A percentile compares a stretch with the other conserved stretches of the same genome.
Evolutionary conservation across 2,888 invertebrate genomes (phyloP).

Genomic region (Cataglyphis rosenhaueri): DNA sequence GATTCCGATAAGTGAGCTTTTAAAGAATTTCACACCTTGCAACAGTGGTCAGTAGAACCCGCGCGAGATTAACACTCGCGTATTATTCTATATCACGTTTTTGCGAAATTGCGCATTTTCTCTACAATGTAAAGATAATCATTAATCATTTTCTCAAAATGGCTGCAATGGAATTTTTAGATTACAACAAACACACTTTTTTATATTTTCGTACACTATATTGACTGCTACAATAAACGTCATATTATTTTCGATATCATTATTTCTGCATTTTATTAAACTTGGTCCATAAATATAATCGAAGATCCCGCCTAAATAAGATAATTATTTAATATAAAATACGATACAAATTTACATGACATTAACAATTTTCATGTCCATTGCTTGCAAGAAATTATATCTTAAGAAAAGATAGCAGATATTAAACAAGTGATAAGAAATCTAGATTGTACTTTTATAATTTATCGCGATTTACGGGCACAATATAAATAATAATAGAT

Average conservation of each 20-base stretch:
- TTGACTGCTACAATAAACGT: not conserved
- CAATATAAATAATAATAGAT: not conserved
- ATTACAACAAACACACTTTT: not conserved
- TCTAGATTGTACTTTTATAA: not conserved
- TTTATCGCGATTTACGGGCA: not conserved
- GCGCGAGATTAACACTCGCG: not conserved
- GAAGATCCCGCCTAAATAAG: not conserved
- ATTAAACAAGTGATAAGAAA: not conserved
- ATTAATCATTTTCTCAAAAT: not conserved
- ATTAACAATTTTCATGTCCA: not conserved
- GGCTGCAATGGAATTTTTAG: not conserved
- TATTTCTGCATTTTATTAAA: not conserved
- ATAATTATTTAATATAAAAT: not conserved
- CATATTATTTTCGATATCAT: not conserved
- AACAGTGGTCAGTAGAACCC: not conserved
- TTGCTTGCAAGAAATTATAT: not conserved
- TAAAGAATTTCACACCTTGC: constrained; percentile 36
- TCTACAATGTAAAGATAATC: not conserved
- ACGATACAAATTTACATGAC: not conserved
- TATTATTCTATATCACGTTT: not conserved
- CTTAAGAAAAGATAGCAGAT: not conserved
- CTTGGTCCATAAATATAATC: not conserved
- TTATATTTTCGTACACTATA: not conserved
- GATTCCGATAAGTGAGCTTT: constrained; percentile 37
- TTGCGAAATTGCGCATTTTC: not conserved